Conservation (phyloP, 2,888 invertebrate species). For the Automeris io region DNA sequence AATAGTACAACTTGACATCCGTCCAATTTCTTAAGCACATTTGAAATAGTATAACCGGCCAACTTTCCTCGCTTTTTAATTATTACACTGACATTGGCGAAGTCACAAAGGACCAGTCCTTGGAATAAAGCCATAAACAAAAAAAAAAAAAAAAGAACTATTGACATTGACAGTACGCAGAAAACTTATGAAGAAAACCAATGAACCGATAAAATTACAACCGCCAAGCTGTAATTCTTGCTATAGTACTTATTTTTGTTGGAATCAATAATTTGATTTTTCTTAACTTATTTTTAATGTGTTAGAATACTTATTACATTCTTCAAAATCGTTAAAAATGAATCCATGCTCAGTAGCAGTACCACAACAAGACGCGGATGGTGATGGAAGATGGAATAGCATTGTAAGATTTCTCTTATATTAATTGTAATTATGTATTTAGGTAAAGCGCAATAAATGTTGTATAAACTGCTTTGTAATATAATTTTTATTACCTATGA, state of each 20-base stretch:
- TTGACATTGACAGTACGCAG: slow-evolving; percentile 10
- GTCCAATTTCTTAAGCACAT: too few relatives aligned
- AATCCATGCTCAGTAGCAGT: slow-evolving; percentile 84
- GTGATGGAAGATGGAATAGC: slow-evolving; percentile 91
- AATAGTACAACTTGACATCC: too few relatives aligned
- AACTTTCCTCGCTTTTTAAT: too few relatives aligned
- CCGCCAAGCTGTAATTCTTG: slow-evolving; percentile 23
- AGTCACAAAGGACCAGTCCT: too few relatives aligned
- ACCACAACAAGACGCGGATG: slow-evolving; percentile 85
- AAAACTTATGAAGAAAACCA: slow-evolving; percentile 15
- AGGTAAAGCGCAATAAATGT: too few relatives aligned
- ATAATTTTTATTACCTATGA: too few relatives aligned
- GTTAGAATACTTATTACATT: not conserved
- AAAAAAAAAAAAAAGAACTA: too few relatives aligned
- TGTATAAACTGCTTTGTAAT: too few relatives aligned
- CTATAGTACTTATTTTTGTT: slow-evolving; percentile 3
- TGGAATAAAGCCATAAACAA: too few relatives aligned
- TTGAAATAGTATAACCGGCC: too few relatives aligned
- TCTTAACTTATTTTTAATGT: not conserved
- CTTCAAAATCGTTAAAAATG: slow-evolving; percentile 55
- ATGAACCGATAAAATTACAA: slow-evolving; percentile 15
- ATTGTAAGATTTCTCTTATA: slow-evolving; percentile 67
- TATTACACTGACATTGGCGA: too few relatives aligned
- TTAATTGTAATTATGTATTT: slow-evolving; percentile 10
- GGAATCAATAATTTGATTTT: not conserved